Evolutionary conservation across 2,113 vertebrate species (phyloP).

Genomic region (Hemiscyllium ocellatum): DNA sequence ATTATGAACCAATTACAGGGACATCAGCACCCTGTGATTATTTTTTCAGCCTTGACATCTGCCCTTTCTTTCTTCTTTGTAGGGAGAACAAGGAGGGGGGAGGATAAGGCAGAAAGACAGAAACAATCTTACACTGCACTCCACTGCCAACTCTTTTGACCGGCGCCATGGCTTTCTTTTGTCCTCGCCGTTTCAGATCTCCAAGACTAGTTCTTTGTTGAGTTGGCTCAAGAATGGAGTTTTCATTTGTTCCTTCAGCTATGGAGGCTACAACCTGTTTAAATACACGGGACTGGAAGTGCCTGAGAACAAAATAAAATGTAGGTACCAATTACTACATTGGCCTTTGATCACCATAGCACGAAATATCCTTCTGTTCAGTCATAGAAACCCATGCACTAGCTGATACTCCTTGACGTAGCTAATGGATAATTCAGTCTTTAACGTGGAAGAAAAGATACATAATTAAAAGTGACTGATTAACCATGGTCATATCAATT

Average conservation of each 20-base stretch:
- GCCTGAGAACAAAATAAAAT: slow-evolving; percentile 53
- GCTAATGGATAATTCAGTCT: neutral
- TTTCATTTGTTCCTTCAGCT: slow-evolving; percentile 47
- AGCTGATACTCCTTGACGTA: neutral
- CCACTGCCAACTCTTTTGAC: slow-evolving; percentile 65
- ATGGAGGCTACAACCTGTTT: slow-evolving; percentile 69
- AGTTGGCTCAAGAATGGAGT: slow-evolving; percentile 42
- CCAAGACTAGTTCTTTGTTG: slow-evolving; percentile 69
- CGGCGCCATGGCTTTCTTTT: slow-evolving; percentile 72
- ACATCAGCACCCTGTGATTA: no score
- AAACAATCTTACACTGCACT: slow-evolving; percentile 60
- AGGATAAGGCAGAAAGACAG: neutral
- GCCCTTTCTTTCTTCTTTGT: neutral
- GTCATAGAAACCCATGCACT: neutral
- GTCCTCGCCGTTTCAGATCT: slow-evolving; percentile 79
- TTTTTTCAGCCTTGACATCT: neutral
- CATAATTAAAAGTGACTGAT: neutral
- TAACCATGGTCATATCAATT: neutral
- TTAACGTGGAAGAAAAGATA: neutral
- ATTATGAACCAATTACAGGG: neutral
- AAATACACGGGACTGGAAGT: slow-evolving; percentile 83
- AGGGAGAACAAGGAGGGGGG: neutral
- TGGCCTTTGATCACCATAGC: neutral
- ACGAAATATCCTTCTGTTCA: neutral
- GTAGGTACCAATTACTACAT: neutral